Conservation (phyloP, 2,888 invertebrate genomes). For the Adelphocoris suturalis region DNA sequence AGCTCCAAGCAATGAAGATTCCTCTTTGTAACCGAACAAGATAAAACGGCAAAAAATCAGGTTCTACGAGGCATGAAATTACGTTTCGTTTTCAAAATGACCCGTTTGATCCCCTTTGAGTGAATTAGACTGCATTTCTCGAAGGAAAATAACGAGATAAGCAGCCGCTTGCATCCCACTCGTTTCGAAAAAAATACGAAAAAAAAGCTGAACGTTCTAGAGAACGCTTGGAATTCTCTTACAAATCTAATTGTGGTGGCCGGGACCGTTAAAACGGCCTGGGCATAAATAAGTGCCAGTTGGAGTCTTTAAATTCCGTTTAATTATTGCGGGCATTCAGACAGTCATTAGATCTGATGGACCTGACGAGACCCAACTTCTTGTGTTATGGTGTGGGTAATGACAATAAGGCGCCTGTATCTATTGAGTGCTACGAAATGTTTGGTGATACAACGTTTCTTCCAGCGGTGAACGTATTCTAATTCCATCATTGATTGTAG, state of each 20-base stretch:
- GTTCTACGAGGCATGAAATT: not conserved
- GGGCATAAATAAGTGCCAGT: constrained; percentile 7
- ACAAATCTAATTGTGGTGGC: constrained; percentile 33
- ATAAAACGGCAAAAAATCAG: not conserved
- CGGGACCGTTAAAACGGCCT: constrained; percentile 11
- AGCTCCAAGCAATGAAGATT: not conserved
- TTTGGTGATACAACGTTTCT: no score
- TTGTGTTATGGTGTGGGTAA: not conserved
- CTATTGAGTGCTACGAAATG: no score
- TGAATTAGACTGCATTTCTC: constrained; percentile 32
- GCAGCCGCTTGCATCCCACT: constrained; percentile 14
- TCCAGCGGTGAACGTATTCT: no score
- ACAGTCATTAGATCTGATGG: not conserved
- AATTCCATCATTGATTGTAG: no score
- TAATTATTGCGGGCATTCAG: constrained; percentile 31
- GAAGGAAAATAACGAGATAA: constrained; percentile 24
- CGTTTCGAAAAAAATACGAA: not conserved
- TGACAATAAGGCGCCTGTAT: not conserved
- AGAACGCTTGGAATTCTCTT: not conserved
- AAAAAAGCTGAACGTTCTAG: not conserved
- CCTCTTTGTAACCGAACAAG: constrained; percentile 6
- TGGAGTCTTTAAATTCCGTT: constrained; percentile 27
- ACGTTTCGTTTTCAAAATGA: constrained; percentile 18
- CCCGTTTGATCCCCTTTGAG: not conserved
- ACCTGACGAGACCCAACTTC: not conserved